Conservation (phyloP, 1,140 invertebrate species). For the Scaptomyza pallida region DNA sequence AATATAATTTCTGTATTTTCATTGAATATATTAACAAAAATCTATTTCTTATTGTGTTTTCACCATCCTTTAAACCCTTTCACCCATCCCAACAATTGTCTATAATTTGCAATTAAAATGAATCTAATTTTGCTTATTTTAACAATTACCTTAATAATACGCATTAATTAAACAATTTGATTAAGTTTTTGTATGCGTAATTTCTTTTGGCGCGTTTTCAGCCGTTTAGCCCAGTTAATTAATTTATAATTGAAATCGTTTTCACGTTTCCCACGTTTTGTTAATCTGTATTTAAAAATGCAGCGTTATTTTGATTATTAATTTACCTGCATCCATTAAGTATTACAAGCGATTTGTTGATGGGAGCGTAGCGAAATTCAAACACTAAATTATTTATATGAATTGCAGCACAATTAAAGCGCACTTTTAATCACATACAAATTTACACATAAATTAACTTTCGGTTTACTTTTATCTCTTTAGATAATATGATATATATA, state of each 20-base stretch:
- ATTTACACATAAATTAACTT: not conserved
- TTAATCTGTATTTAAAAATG: conserved; percentile 49
- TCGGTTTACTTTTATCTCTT: not conserved
- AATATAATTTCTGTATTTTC: too few relatives aligned
- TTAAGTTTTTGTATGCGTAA: not conserved
- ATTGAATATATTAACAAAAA: too few relatives aligned
- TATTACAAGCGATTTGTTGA: conserved; percentile 14
- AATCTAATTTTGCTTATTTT: not conserved
- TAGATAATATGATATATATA: too few relatives aligned
- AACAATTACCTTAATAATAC: not conserved
- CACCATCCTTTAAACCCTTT: too few relatives aligned
- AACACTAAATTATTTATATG: conserved; percentile 66
- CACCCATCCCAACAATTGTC: too few relatives aligned
- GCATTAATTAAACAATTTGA: not conserved
- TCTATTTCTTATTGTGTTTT: too few relatives aligned
- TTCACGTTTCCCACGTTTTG: conserved; percentile 34
- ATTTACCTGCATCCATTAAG: conserved; percentile 79
- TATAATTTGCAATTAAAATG: too few relatives aligned
- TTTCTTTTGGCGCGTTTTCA: not conserved
- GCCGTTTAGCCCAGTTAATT: conserved; percentile 7
- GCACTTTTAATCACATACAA: conserved; percentile 60
- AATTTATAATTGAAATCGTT: conserved; percentile 6
- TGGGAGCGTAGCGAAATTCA: conserved; percentile 23
- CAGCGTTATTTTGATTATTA: conserved; percentile 22
- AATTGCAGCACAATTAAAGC: conserved; percentile 50